phyloP scores from a whole-genome alignment of 2,113 vertebrate species.

The Microtus pennsylvanicus region DNA sequence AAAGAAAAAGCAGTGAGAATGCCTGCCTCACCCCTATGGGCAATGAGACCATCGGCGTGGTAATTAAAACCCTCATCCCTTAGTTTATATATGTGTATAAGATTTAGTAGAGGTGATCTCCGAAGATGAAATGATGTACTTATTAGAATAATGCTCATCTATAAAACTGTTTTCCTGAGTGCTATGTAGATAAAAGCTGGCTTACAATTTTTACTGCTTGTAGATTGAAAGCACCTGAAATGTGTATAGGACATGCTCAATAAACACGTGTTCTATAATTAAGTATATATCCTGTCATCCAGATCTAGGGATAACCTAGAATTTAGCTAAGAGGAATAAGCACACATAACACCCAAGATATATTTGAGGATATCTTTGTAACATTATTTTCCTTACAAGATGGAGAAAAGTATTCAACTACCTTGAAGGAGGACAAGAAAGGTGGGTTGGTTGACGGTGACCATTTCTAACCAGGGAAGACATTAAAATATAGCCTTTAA shows the following conservation, averaged over 20 bases:
- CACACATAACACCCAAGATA: background rate
- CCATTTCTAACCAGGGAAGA: background rate
- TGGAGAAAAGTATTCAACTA: background rate
- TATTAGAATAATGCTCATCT: background rate
- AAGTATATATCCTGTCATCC: background rate
- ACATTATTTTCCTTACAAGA: constrained; percentile 12
- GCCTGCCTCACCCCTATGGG: background rate
- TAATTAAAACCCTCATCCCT: background rate
- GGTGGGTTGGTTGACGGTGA: background rate
- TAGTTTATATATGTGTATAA: background rate
- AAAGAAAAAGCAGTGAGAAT: background rate
- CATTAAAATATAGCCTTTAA: background rate
- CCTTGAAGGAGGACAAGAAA: background rate
- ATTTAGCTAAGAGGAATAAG: background rate
- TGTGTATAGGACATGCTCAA: background rate
- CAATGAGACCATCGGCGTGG: background rate
- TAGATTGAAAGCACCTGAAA: background rate
- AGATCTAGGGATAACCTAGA: background rate
- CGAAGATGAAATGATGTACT: background rate
- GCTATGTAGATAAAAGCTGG: background rate
- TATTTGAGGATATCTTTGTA: background rate
- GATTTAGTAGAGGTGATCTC: background rate
- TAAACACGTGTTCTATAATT: background rate
- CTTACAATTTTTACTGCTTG: background rate
- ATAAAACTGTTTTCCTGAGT: background rate